Evolutionary conservation across 2,888 invertebrate species (phyloP).

Genomic region (Caenorhabditis japonica): DNA sequence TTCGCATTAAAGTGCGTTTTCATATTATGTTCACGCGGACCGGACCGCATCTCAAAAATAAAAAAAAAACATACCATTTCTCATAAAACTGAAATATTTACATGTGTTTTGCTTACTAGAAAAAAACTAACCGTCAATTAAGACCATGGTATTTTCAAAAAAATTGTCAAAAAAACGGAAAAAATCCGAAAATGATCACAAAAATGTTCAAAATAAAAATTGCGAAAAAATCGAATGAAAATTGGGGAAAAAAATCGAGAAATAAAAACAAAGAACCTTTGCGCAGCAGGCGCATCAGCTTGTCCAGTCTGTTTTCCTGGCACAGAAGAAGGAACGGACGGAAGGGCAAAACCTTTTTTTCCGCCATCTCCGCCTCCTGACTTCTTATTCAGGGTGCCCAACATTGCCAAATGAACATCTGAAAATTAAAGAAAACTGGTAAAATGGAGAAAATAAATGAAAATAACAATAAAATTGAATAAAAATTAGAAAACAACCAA

Average conservation of each 20-base stretch:
- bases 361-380: background rate
- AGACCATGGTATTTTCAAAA: background rate
- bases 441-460: conserved; percentile 1
- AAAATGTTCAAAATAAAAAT: conserved; percentile 9
- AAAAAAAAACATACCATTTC: too few species aligned
- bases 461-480: conserved; percentile 6
- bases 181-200: conserved; percentile 13
- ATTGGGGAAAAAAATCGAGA: conserved; percentile 2
- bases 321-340: too few species aligned
- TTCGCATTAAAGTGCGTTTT: background rate
- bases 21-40: background rate
- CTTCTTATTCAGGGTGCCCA: conserved; percentile 48
- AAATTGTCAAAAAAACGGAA: conserved; percentile 3
- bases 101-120: background rate
- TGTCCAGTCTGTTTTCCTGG: conserved; percentile 12
- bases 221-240: background rate
- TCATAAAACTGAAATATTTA: too few species aligned
- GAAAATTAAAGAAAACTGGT: conserved; percentile 11
- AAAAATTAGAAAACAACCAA: conserved; percentile 15
- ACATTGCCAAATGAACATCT: conserved; percentile 69
- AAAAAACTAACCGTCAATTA: background rate
- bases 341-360: too few species aligned
- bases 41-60: too few species aligned
- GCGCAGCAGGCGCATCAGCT: conserved; percentile 11
- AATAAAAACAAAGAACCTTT: conserved; percentile 13